Percentiles rank a stretch among this genome's conserved stretches.
phyloP scores from a whole-genome alignment of 2,888 invertebrate species.

The Phyllotreta striolata region DNA sequence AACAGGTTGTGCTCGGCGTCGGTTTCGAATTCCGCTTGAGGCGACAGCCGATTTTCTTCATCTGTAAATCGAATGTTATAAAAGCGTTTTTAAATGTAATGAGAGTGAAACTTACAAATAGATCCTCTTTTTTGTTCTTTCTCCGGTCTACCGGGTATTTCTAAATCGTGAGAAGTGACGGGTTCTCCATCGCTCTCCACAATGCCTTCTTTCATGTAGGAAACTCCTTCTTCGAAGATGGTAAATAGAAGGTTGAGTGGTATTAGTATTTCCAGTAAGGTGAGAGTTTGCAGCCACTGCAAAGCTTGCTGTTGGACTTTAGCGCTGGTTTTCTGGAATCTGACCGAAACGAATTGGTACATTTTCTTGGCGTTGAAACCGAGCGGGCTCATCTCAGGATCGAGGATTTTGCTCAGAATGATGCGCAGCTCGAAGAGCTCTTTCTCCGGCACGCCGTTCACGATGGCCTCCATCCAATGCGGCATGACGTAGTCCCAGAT shows the following conservation, averaged over 20 bases:
- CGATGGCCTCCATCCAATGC: constrained; percentile 98
- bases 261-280: constrained; percentile 88
- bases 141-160: constrained; percentile 53
- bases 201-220: constrained; percentile 68
- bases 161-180: constrained; percentile 59
- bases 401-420: constrained; percentile 90
- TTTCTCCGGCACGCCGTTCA: constrained; percentile 88
- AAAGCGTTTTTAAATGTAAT: too few relatives aligned
- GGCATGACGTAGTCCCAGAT: constrained; percentile 99
- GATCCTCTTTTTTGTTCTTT: constrained; percentile 62
- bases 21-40: constrained; percentile 73
- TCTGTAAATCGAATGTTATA: constrained; percentile 72
- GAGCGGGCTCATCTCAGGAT: constrained; percentile 93
- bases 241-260: constrained; percentile 87
- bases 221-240: constrained; percentile 89
- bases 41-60: constrained; percentile 69
- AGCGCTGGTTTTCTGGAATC: constrained; percentile 82
- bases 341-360: constrained; percentile 90
- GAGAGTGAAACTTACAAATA: constrained; percentile 63
- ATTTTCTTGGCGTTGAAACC: constrained; percentile 94
- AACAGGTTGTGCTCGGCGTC: constrained; percentile 83
- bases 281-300: constrained; percentile 89
- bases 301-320: constrained; percentile 88
- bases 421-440: constrained; percentile 86
- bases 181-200: constrained; percentile 61